Evolutionary conservation across 2,888 invertebrate genomes (phyloP), one percentile per base, ranked within the genome.

Genomic region (Drosophila ezoana): DNA sequence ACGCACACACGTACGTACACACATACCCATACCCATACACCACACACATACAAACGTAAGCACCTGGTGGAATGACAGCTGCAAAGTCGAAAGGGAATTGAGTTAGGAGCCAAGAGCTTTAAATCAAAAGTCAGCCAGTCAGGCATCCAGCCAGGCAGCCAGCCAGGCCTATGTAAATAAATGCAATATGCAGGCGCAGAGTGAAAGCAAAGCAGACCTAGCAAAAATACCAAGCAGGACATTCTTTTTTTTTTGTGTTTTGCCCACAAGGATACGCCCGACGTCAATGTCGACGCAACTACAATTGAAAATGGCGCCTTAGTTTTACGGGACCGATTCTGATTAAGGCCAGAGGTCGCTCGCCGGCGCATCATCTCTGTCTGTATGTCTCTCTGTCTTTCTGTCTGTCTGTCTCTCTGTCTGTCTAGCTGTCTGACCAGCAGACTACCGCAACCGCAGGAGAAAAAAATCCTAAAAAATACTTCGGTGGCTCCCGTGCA

Each of bases 141-240:
- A 38, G 54, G 40, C 41, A 62, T 58, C 37, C 41, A 49, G 40
- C 14, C 58, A 41, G 49, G 18, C 53, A 66, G 47, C 44, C 47
- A 32, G 49, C 64, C 68, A 58, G 75, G 86, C 83, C 83, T 84
- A 84, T 84, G 86, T 84, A 84, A 84, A 84, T 86, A 84, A 80
- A 84, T 81, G 83, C 86, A 86, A 73, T 81, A 79, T 81, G 83
- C 79, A 83, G 79, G 78, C 80, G 47, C 57, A 59, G 60, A 72
- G 67, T 70, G 63, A 72, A 72, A 70, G 76, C 68, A 78, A 70
- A 67, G 67, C 40, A 38, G 38, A 75, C 57, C 40, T 59, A 38
- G 67, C 35, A 65, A 71, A 62, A 66, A 68, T 65, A 49, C 40
- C 58, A 58, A 72, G 45, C 71, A 66, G 72, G 59, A 61, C 64